phyloP scores from a whole-genome alignment of 1,140 invertebrate genomes.

The Psix sp. region DNA sequence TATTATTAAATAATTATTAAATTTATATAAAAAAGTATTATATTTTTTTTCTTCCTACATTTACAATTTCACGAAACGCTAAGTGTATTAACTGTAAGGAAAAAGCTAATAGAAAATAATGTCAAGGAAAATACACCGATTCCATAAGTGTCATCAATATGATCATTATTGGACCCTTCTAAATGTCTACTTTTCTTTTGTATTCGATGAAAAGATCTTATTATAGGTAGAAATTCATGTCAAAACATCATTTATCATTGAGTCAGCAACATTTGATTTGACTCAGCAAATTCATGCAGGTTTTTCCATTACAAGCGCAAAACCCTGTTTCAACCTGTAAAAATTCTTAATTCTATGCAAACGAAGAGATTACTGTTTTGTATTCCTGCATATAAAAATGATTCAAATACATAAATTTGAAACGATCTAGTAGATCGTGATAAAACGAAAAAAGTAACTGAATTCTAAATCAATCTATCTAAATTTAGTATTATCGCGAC shows the following conservation, averaged over 20 bases:
- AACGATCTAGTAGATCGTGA: no score
- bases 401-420: constrained; percentile 34
- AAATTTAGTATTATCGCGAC: no score
- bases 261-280: constrained; percentile 40
- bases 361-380: constrained; percentile 39
- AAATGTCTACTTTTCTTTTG: constrained; percentile 26
- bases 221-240: constrained; percentile 50
- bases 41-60: no score
- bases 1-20: no score
- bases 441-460: no score
- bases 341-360: constrained; percentile 45
- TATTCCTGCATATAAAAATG: constrained; percentile 32
- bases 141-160: constrained; percentile 38
- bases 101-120: constrained; percentile 21
- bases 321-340: constrained; percentile 30
- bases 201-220: constrained; percentile 44
- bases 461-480: no score
- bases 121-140: constrained; percentile 29
- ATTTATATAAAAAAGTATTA: no score
- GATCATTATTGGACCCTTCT: constrained; percentile 34
- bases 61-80: constrained; percentile 8
- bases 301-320: constrained; percentile 35
- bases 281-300: constrained; percentile 38
- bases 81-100: constrained; percentile 22
- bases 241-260: constrained; percentile 54